A percentile compares a stretch with the other conserved stretches of the same genome.
Evolutionary conservation across 2,797 vertebrate genomes (phyloP).

Genomic region (Hirundo rustica): DNA sequence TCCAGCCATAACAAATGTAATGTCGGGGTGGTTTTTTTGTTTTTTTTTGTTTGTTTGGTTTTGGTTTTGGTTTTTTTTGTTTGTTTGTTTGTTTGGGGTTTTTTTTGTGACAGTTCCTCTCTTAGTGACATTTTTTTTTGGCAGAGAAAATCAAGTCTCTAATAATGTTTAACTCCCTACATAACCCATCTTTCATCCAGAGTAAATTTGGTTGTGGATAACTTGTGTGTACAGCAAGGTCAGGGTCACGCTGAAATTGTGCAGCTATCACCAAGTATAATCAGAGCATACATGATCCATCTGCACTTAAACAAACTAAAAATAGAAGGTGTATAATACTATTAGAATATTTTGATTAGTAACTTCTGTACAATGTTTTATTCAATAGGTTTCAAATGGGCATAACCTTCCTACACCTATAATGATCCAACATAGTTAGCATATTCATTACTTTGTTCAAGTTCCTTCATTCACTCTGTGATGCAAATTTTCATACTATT

Average conservation of each 20-base stretch:
- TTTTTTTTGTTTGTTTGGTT: not conserved
- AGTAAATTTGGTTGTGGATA: not conserved
- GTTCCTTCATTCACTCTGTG: not conserved
- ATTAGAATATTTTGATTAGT: constrained; percentile 14
- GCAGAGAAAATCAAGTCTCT: not conserved
- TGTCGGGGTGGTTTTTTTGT: not conserved
- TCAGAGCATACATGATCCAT: not conserved
- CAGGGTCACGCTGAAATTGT: not conserved
- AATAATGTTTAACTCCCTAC: not conserved
- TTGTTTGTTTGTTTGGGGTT: too few relatives aligned
- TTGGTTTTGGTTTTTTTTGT: not conserved
- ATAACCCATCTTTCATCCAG: not conserved
- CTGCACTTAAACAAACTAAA: not conserved
- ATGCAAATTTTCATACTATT: not conserved
- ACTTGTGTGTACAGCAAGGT: not conserved
- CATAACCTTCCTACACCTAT: not conserved
- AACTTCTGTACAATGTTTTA: constrained; percentile 18
- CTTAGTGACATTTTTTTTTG: not conserved
- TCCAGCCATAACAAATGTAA: not conserved
- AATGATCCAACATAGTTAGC: not conserved
- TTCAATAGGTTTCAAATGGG: constrained; percentile 6
- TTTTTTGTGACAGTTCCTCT: accelerated
- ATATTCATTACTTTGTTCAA: constrained; percentile 5
- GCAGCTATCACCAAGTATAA: not conserved
- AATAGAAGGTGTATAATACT: not conserved